A percentile compares a stretch with the other conserved stretches of the same genome.
Conservation (phyloP, 1,140 invertebrate species). For the Euschistus heros region DNA sequence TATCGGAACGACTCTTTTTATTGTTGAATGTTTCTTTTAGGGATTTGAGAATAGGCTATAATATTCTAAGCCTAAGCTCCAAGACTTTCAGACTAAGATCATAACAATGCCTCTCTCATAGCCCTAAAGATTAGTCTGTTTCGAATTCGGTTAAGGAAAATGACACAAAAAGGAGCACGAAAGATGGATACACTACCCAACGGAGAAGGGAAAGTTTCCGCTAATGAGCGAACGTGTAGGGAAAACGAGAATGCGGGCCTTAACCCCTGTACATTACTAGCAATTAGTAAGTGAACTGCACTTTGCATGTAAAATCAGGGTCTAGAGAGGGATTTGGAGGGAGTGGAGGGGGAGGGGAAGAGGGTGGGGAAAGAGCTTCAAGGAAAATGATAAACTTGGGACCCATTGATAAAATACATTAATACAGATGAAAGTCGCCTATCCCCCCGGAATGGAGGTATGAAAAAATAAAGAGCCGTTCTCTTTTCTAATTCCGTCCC, state of each 20-base stretch:
- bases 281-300: conserved; percentile 31
- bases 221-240: not conserved
- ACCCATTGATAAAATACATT: conserved; percentile 34
- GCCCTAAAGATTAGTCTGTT: too few relatives aligned
- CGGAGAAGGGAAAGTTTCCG: not conserved
- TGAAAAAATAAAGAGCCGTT: conserved; percentile 33
- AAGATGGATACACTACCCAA: not conserved
- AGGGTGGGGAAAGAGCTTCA: conserved; percentile 14
- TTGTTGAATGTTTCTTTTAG: too few relatives aligned
- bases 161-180: not conserved
- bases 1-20: too few relatives aligned
- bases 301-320: conserved; percentile 30
- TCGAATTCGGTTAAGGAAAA: too few relatives aligned
- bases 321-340: conserved; percentile 5
- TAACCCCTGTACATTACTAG: conserved; percentile 28
- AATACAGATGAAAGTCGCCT: conserved; percentile 33
- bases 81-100: too few relatives aligned
- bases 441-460: conserved; percentile 32
- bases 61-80: too few relatives aligned
- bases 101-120: too few relatives aligned
- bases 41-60: too few relatives aligned
- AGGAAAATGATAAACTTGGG: conserved; percentile 33
- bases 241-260: not conserved
- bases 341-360: conserved; percentile 2
- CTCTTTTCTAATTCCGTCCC: conserved; percentile 31